Evolutionary conservation across 2,888 invertebrate species (phyloP), one percentile per base, ranked within the genome.

Genomic region (Perizoma affinitatum): DNA sequence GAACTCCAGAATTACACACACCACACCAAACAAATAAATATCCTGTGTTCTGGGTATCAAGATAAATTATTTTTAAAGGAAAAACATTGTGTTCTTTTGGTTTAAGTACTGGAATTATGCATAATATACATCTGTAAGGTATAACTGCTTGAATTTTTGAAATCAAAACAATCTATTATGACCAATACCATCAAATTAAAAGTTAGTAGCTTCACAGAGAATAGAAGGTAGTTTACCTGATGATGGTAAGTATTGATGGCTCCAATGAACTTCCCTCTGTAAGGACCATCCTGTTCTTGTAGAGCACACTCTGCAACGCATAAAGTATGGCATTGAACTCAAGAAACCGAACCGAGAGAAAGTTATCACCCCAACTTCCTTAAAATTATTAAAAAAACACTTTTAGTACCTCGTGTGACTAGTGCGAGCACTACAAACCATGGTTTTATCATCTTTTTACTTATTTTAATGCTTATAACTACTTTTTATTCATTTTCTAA

Each of bases 221-320:
- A 47, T 46, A 51, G 44, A 2, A 22, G 6, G 9, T 34, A 6
- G 51, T 60, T 67, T 75, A 93, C 94, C 88, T 94, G 97, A 83
- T 98, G 97, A 84, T 98, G 97, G 80, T 97, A 98, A 0, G 97
- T 96, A 86, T 97, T 97, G 47, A 98, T 88, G 86, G 96, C 96
- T 5, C 97, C 97, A 58, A 98, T 90, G 72, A 94, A 95, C 85
- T 96, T 96, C 51, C 98, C 98, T 62, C 93, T 93, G 79, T 97
- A 97, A 5, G 95, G 95, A 0, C 95, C 96, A 42, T 95, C 95
- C 46, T 95, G 95, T 54, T 96, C 95, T 70, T 93, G 90, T n/a
- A 90, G 83, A 49, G 69, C 76, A 64, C 86, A 84, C 57, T 82
- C 91, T 91, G 81, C 35, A 88, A 88, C 58, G 44, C 60, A 69